Evolutionary conservation across 2,113 vertebrate genomes (phyloP).

Genomic region (Ursus arctos): DNA sequence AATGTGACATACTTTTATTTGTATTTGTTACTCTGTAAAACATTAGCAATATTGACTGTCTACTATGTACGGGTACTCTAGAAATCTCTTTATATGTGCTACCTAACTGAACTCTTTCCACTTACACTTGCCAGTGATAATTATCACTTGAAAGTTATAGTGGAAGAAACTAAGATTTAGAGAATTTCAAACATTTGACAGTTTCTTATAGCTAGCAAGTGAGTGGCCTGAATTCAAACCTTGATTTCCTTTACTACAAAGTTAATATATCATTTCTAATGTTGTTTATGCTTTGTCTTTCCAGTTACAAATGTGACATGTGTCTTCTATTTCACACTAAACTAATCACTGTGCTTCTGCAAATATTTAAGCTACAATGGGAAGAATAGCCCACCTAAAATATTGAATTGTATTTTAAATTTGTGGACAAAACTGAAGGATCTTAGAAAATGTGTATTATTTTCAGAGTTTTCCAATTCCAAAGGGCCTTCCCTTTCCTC

Average conservation of each 20-base stretch:
- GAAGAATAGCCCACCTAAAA: background rate
- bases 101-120: background rate
- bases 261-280: background rate
- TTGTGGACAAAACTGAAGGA: background rate
- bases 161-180: background rate
- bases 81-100: background rate
- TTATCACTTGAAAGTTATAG: background rate
- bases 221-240: background rate
- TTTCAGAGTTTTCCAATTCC: background rate
- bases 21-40: background rate
- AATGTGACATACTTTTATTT: background rate
- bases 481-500: background rate
- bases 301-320: background rate
- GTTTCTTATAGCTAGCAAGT: background rate
- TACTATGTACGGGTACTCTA: fast-evolving
- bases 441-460: background rate
- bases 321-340: background rate
- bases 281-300: background rate
- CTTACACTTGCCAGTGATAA: background rate
- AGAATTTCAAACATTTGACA: background rate
- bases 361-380: background rate
- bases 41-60: background rate
- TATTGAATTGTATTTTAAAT: background rate
- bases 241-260: background rate
- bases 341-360: background rate